Evolutionary conservation across 2,113 vertebrate species (phyloP).

Genomic region (Anarhynchus alexandrinus): DNA sequence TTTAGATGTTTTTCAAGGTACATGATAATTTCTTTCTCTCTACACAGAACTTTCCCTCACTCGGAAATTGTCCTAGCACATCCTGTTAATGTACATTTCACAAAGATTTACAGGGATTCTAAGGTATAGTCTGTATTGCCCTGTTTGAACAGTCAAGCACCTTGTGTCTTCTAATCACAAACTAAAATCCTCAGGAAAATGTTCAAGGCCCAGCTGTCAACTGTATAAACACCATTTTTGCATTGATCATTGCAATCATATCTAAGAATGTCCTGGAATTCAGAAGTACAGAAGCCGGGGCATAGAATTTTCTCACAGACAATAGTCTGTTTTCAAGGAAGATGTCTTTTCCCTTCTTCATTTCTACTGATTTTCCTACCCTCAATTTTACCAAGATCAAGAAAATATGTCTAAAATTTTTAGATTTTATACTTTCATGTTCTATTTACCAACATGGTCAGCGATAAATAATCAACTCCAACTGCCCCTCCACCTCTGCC

Average conservation of each 20-base stretch:
- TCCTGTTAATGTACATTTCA: background rate
- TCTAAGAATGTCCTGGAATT: background rate
- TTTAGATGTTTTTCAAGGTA: background rate
- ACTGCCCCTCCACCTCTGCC: background rate
- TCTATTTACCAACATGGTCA: background rate
- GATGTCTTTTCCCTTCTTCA: rapidly evolving
- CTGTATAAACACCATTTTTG: background rate
- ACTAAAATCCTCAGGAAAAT: background rate
- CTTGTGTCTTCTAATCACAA: background rate
- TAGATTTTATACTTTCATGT: background rate
- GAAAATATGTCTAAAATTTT: background rate
- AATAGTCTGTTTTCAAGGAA: background rate
- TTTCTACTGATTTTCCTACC: background rate
- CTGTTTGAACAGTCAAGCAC: background rate
- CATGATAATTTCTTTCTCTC: background rate
- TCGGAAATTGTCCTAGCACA: background rate
- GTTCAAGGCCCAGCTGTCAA: background rate
- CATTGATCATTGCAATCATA: background rate
- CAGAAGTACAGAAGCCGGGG: background rate
- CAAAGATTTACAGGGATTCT: background rate
- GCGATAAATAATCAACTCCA: background rate
- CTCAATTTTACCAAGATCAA: background rate
- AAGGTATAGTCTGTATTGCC: background rate
- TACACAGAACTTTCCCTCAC: background rate
- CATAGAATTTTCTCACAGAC: background rate